Conservation (phyloP, 2,888 invertebrate genomes). For the Drosophila pegasa region DNA sequence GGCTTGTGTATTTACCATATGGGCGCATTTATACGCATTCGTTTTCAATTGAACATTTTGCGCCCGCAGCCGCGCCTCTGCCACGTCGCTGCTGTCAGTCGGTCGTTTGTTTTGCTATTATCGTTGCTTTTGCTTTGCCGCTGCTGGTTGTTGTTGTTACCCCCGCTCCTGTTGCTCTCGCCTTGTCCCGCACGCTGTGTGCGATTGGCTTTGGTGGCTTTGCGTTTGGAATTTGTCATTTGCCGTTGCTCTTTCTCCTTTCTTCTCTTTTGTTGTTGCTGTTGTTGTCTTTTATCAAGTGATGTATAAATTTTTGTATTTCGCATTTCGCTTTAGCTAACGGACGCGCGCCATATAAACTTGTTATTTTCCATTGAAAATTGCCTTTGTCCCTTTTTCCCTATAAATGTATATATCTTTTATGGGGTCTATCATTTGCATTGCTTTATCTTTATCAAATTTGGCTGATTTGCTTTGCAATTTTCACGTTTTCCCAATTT, state of each 20-base stretch:
- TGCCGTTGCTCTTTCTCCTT: constrained; percentile 13
- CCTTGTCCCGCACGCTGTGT: constrained; percentile 7
- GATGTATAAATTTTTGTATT: constrained; percentile 16
- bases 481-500: constrained; percentile 16
- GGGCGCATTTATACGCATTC: constrained; percentile 79
- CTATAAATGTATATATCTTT: not conserved
- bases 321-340: constrained; percentile 15
- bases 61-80: constrained; percentile 15
- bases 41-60: constrained; percentile 74
- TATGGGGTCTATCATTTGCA: constrained; percentile 21
- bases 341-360: constrained; percentile 47
- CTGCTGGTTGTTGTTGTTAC: constrained; percentile 13
- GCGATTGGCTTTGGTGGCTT: constrained; percentile 48
- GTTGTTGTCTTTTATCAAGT: constrained; percentile 35
- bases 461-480: constrained; percentile 37
- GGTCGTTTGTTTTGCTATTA: constrained; percentile 67
- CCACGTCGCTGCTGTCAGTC: constrained; percentile 19
- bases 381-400: constrained; percentile 30
- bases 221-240: constrained; percentile 35
- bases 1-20: constrained; percentile 71
- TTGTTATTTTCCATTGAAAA: constrained; percentile 50
- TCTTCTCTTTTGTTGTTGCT: not conserved
- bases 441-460: constrained; percentile 34
- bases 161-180: constrained; percentile 7
- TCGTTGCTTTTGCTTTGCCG: constrained; percentile 42